These are phyloP conservation scores for Gerris lacustris DNA, from an alignment of 2,888 invertebrate genomes.

Conservation along the genomic window DNA sequence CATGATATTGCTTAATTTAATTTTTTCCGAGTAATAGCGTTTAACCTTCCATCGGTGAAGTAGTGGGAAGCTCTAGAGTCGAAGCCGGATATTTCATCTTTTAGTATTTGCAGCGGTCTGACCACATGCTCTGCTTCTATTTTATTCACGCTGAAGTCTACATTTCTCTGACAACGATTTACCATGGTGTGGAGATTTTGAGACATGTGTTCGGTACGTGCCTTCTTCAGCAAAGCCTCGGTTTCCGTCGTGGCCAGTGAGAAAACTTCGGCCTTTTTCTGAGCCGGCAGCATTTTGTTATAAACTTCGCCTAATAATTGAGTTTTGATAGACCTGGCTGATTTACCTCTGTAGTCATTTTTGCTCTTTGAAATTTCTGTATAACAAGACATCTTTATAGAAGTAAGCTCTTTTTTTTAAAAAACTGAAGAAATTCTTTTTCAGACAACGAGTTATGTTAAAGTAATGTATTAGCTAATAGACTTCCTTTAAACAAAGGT, in stretches of 20 bases:
- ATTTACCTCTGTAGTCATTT: conserved; percentile 46
- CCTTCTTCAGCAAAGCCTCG: not conserved
- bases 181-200: not conserved
- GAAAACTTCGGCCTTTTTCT: conserved; percentile 5
- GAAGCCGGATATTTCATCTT: conserved; percentile 50
- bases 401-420: no score
- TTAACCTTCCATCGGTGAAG: conserved; percentile 52
- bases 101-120: conserved; percentile 48
- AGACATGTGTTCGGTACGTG: not conserved
- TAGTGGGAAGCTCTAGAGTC: conserved; percentile 48
- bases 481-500: no score
- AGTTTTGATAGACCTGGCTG: conserved; percentile 55
- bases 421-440: no score
- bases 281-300: conserved; percentile 35
- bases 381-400: no score
- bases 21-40: no score
- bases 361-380: not conserved
- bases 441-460: no score
- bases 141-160: conserved; percentile 35
- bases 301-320: conserved; percentile 38
- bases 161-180: conserved; percentile 25
- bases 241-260: not conserved
- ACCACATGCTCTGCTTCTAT: conserved; percentile 36
- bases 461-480: no score
- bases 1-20: no score